Evolutionary conservation across 2,888 invertebrate genomes (phyloP).

Genomic region (Imbricaverruca yamaguchii): DNA sequence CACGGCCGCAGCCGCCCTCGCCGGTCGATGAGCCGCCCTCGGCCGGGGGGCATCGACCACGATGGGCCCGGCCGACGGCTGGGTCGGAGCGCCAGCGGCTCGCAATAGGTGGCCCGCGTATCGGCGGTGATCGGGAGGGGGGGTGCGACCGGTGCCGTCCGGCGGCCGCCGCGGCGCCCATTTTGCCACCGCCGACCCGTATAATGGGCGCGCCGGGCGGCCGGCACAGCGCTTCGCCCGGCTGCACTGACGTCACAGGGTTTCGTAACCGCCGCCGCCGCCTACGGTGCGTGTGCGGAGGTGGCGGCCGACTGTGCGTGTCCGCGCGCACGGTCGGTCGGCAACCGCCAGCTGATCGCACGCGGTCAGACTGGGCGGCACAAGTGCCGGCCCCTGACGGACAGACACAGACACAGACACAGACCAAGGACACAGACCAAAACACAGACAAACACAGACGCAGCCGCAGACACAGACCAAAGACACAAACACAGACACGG

Average conservation of each 20-base stretch:
- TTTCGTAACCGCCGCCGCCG: no score
- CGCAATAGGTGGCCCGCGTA: not conserved
- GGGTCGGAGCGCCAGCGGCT: not conserved
- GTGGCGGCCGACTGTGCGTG: no score
- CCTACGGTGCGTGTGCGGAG: no score
- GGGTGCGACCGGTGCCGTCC: not conserved
- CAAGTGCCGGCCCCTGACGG: no score
- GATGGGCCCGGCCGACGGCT: not conserved
- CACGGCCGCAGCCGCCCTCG: not conserved
- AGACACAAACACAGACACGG: not conserved
- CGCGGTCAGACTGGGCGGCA: no score
- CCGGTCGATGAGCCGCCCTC: not conserved
- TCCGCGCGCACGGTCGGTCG: no score
- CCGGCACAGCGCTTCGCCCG: not conserved
- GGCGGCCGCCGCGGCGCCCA: not conserved
- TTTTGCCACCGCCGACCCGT: not conserved
- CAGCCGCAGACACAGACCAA: not conserved
- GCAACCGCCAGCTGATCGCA: no score
- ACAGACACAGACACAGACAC: not conserved
- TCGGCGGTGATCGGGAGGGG: not conserved
- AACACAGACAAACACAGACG: not conserved
- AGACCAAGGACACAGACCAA: not conserved
- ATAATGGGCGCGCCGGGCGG: not conserved
- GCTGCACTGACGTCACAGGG: no score
- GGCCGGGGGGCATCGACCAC: not conserved